phyloP scores from a whole-genome alignment of 30 jellyfish, hydroid and myxozoan genomes.

The Nemopilema nomurai region DNA sequence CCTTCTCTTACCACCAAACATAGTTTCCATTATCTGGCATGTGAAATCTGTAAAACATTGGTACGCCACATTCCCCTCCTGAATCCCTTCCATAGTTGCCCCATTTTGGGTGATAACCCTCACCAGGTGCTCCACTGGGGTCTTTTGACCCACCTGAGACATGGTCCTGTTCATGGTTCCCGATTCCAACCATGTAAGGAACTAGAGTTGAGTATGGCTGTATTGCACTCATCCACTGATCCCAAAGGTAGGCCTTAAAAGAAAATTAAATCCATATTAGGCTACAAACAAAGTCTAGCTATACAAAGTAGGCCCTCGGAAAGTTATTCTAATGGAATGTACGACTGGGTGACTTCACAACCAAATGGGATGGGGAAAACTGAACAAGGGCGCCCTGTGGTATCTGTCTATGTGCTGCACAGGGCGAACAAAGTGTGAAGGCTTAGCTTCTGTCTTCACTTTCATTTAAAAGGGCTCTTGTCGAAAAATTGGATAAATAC shows the following conservation, averaged over 20 bases:
- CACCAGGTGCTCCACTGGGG: conserved; percentile 89
- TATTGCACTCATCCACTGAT: conserved; percentile 76
- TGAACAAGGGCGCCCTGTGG: too few relatives aligned
- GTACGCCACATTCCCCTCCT: conserved; percentile 96
- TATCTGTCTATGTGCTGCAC: too few relatives aligned
- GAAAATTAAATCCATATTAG: not conserved
- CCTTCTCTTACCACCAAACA: conserved; percentile 76
- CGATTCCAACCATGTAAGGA: conserved; percentile 91
- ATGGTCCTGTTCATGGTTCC: conserved; percentile 95
- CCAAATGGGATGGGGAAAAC: too few relatives aligned
- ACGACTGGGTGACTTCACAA: too few relatives aligned
- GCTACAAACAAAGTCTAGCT: not conserved
- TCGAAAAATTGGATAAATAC: too few relatives aligned
- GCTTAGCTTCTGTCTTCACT: too few relatives aligned
- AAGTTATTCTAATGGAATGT: too few relatives aligned
- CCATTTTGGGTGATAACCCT: conserved; percentile 90
- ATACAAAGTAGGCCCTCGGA: too few relatives aligned
- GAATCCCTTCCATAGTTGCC: conserved; percentile 86
- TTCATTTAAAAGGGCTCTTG: too few relatives aligned
- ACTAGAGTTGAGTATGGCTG: conserved; percentile 79
- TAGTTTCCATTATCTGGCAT: conserved; percentile 92
- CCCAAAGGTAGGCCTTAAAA: conserved; percentile 89
- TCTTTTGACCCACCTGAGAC: conserved; percentile 78
- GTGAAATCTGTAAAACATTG: conserved; percentile 87
- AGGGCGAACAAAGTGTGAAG: too few relatives aligned